Evolutionary conservation across 2,888 invertebrate genomes (phyloP).

Genomic region (Eledone cirrhosa): DNA sequence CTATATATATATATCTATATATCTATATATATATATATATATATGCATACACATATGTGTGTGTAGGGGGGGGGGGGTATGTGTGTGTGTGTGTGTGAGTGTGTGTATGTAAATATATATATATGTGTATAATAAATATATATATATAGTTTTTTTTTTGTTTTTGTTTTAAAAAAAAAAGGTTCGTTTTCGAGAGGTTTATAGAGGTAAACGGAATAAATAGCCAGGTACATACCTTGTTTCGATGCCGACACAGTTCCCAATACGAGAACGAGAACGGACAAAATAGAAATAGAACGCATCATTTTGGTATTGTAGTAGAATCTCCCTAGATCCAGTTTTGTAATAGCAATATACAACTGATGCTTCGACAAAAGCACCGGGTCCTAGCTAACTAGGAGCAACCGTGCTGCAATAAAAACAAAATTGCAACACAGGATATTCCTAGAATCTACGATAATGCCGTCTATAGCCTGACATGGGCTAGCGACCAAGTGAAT

Average conservation of each 20-base stretch:
- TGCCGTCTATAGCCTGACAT: constrained; percentile 25
- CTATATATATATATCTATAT: too few species aligned
- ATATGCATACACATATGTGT: too few species aligned
- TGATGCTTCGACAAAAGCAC: background rate
- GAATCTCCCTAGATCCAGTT: constrained; percentile 19
- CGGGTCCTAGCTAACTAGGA: constrained; percentile 27
- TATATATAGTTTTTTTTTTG: background rate
- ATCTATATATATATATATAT: too few species aligned
- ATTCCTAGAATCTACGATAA: constrained; percentile 23
- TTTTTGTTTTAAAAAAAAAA: background rate
- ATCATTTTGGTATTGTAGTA: background rate
- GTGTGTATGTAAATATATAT: too few species aligned
- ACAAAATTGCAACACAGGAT: constrained; percentile 23
- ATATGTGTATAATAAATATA: too few species aligned
- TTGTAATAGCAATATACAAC: background rate
- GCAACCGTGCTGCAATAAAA: constrained; percentile 20
- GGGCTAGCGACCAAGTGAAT: constrained; percentile 25
- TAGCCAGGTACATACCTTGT: constrained; percentile 3
- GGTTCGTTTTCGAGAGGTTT: background rate
- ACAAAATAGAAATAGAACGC: constrained; percentile 14
- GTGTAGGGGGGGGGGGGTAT: too few species aligned
- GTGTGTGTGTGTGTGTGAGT: too few species aligned
- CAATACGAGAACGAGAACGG: constrained; percentile 1
- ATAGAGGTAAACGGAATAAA: background rate
- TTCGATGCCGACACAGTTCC: constrained; percentile 4